phyloP scores from a whole-genome alignment of 2,888 invertebrate genomes.

The Ectemnius cavifrons region DNA sequence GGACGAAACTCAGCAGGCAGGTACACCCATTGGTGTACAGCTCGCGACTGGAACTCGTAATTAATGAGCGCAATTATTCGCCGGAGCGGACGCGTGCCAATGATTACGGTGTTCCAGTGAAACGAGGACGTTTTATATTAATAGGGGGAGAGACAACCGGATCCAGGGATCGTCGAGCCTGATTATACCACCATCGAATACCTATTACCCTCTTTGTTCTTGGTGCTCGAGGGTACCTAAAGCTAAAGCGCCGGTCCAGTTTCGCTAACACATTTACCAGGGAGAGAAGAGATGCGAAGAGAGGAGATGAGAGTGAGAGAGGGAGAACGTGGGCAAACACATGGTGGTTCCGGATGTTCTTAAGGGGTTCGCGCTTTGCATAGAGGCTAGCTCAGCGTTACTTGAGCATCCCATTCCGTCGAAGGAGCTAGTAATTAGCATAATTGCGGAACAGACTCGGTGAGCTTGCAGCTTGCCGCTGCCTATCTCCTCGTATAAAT shows the following conservation, averaged over 20 bases:
- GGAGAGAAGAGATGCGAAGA: too few species aligned
- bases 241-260: too few species aligned
- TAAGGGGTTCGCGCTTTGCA: too few species aligned
- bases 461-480: neutral
- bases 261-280: too few species aligned
- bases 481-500: neutral
- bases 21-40: neutral
- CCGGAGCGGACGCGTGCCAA: neutral
- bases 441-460: slow-evolving; percentile 16
- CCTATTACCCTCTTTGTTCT: too few species aligned
- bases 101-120: neutral
- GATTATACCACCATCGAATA: too few species aligned
- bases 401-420: slow-evolving; percentile 8
- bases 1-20: neutral
- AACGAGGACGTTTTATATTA: neutral
- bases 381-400: too few species aligned
- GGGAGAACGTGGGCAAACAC: too few species aligned
- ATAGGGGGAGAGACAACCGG: neutral
- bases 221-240: too few species aligned
- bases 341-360: too few species aligned
- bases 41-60: neutral
- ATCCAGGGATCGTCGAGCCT: too few species aligned
- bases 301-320: too few species aligned
- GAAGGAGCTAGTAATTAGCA: slow-evolving; percentile 24
- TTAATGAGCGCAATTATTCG: slow-evolving; percentile 9